Percentiles rank a stretch among this genome's conserved stretches.
Conservation (phyloP, 2,888 invertebrate species). For the Spilarctia lutea region DNA sequence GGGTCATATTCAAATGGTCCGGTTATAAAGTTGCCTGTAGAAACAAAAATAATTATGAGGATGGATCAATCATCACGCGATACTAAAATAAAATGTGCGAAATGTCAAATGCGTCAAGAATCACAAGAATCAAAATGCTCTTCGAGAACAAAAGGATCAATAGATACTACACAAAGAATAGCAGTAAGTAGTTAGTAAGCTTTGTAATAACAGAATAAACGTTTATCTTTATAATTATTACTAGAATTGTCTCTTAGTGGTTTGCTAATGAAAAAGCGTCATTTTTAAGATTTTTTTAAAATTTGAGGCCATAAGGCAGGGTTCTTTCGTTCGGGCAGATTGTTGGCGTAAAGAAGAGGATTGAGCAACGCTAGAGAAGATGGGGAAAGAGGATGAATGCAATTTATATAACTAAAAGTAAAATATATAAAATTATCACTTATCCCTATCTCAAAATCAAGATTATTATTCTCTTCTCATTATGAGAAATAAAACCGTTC, state of each 20-base stretch:
- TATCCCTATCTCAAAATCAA: too few relatives aligned
- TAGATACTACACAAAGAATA: not conserved
- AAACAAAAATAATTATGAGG: constrained; percentile 70
- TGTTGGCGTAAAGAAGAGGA: too few relatives aligned
- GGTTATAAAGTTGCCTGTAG: constrained; percentile 69
- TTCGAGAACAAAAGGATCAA: not conserved
- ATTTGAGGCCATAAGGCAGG: too few relatives aligned
- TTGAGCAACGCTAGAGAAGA: too few relatives aligned
- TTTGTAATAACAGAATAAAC: not conserved
- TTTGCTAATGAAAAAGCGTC: not conserved
- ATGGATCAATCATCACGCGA: constrained; percentile 2
- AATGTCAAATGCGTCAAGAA: constrained; percentile 4
- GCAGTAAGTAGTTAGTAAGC: not conserved
- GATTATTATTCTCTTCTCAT: too few relatives aligned
- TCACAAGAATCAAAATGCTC: constrained; percentile 3
- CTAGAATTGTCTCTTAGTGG: not conserved
- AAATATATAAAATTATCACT: too few relatives aligned
- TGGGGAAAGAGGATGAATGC: too few relatives aligned
- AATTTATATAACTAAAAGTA: too few relatives aligned
- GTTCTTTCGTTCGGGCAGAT: too few relatives aligned
- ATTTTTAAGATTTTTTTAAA: not conserved
- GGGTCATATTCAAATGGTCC: constrained; percentile 62
- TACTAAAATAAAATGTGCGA: constrained; percentile 4
- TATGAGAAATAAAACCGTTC: too few relatives aligned
- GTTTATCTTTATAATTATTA: not conserved